Evolutionary conservation across 2,888 invertebrate species (phyloP).

Genomic region (Lithosia quadra): DNA sequence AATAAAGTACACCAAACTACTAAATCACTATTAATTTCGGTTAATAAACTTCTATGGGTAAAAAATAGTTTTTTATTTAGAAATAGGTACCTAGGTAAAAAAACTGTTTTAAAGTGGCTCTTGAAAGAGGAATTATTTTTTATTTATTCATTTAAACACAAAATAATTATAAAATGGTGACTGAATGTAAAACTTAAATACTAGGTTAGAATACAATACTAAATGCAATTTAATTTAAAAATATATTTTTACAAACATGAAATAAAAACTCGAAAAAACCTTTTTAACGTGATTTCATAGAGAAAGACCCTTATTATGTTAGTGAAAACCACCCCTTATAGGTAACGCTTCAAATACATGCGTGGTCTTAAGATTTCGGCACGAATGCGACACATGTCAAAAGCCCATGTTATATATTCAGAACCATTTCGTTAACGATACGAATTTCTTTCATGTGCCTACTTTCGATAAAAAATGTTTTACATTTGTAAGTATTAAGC

Average conservation of each 20-base stretch:
- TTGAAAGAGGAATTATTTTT: no score
- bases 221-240: no score
- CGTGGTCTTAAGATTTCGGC: constrained; percentile 3
- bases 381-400: constrained; percentile 24
- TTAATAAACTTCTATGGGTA: no score
- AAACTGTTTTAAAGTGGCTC: no score
- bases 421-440: constrained; percentile 49
- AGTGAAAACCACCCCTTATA: background rate
- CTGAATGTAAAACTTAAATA: no score
- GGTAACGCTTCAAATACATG: constrained; percentile 8
- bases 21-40: no score
- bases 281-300: background rate
- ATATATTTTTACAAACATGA: background rate
- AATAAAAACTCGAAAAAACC: background rate
- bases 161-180: no score
- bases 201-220: no score
- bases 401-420: constrained; percentile 49
- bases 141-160: no score
- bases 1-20: no score
- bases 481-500: constrained; percentile 54
- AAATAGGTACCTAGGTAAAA: no score
- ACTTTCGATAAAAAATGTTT: constrained; percentile 60
- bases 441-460: constrained; percentile 50
- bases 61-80: no score
- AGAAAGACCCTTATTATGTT: background rate